A percentile compares a stretch with the other conserved stretches of the same genome.
These are phyloP conservation scores for Chloromyia formosa DNA, from an alignment of 2,888 invertebrate species.

Conservation along the genomic window DNA sequence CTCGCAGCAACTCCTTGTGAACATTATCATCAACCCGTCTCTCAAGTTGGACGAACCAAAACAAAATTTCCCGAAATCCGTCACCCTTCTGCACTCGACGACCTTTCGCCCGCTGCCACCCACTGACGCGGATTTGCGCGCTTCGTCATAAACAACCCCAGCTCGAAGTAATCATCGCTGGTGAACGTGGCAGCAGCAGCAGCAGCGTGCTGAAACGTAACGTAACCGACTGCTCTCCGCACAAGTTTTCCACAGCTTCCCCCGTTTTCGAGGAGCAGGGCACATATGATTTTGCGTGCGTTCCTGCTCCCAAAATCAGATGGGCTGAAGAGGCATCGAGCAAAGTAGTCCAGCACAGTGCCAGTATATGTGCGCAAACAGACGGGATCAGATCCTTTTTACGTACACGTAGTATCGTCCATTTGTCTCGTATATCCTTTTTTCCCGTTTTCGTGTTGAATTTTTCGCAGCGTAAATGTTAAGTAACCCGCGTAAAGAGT, in stretches of 20 bases:
- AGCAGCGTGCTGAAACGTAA: neutral
- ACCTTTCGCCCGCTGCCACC: neutral
- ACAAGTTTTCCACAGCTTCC: neutral
- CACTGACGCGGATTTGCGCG: constrained; percentile 6
- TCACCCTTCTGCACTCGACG: neutral
- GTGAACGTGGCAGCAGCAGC: constrained; percentile 2
- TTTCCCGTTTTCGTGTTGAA: neutral
- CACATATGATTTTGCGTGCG: constrained; percentile 22
- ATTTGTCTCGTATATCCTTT: constrained; percentile 29
- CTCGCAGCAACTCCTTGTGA: constrained; percentile 21
- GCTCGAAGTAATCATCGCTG: constrained; percentile 6
- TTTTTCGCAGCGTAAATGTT: neutral
- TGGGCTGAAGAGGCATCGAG: constrained; percentile 35
- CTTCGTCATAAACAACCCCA: constrained; percentile 33
- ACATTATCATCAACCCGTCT: constrained; percentile 3
- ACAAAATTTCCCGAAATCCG: constrained; percentile 19
- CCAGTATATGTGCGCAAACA: constrained; percentile 46
- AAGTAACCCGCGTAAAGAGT: constrained; percentile 1
- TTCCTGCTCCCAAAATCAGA: constrained; percentile 40
- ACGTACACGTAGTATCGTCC: constrained; percentile 21
- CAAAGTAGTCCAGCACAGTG: constrained; percentile 4
- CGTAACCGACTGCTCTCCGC: constrained; percentile 12
- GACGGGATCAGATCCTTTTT: constrained; percentile 45
- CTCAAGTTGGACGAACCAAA: constrained; percentile 21
- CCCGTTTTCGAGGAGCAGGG: neutral